phyloP scores from a whole-genome alignment of 2,113 vertebrate genomes.

The Nannospalax galili region DNA sequence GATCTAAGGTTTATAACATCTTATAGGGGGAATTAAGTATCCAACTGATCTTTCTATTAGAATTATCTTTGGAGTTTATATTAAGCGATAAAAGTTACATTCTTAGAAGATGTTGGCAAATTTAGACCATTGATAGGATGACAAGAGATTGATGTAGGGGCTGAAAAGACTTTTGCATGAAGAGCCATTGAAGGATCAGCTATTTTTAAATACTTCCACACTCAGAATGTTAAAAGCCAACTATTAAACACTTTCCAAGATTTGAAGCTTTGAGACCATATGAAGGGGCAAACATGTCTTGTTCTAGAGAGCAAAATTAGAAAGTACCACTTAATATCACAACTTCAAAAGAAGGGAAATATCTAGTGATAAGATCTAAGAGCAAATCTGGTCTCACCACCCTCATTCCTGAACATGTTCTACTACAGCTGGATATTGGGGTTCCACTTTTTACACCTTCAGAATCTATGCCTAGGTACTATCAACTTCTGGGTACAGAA shows the following conservation, averaged over 20 bases:
- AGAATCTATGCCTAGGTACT: neutral
- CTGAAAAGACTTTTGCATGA: neutral
- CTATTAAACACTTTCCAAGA: neutral
- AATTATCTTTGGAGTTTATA: neutral
- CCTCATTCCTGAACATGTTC: neutral
- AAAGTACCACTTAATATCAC: neutral
- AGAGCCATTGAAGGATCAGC: neutral
- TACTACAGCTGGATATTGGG: neutral
- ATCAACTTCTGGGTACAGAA: neutral
- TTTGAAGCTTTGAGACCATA: neutral
- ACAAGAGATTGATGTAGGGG: neutral
- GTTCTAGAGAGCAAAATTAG: neutral
- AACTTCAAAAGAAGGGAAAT: neutral
- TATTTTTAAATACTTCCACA: neutral
- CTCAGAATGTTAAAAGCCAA: conserved; percentile 17
- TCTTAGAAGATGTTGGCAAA: conserved; percentile 7
- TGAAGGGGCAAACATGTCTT: conserved; percentile 8
- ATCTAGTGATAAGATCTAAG: neutral
- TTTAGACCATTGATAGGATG: neutral
- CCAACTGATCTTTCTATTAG: neutral
- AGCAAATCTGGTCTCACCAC: neutral
- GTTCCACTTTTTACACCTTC: neutral
- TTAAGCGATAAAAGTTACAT: neutral
- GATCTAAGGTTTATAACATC: conserved; percentile 13
- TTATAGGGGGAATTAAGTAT: neutral